Evolutionary conservation across 2,888 invertebrate species (phyloP).

Genomic region (Pecten maximus): DNA sequence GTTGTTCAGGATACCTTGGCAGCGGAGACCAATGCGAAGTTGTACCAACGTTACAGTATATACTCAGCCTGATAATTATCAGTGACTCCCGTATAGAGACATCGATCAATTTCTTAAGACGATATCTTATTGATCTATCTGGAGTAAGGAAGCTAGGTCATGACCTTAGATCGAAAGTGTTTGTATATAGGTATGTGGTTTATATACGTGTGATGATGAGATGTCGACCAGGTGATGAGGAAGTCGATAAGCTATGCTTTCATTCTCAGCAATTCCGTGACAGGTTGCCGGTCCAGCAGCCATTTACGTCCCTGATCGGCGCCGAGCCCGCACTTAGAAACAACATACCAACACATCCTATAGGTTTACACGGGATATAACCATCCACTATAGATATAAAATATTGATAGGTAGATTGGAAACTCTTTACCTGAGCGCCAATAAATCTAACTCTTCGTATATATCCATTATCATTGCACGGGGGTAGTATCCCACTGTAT

Average conservation of each 20-base stretch:
- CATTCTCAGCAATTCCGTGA: neutral
- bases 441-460: neutral
- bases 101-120: neutral
- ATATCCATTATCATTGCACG: neutral
- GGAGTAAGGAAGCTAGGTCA: neutral
- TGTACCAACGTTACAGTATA: neutral
- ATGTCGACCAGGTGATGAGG: neutral
- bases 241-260: neutral
- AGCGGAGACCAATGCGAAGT: neutral
- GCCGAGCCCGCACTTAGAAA: neutral
- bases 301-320: neutral
- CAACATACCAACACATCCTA: neutral
- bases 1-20: neutral
- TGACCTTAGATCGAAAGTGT: neutral
- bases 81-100: neutral
- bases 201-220: neutral
- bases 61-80: neutral
- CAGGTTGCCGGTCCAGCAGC: neutral
- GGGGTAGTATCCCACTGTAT: neutral
- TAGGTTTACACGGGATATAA: neutral
- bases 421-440: neutral
- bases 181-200: neutral
- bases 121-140: neutral
- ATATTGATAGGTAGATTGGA: neutral
- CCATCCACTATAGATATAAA: neutral